Conservation (phyloP, 2,113 vertebrate species). For the Entelurus aequoreus region DNA sequence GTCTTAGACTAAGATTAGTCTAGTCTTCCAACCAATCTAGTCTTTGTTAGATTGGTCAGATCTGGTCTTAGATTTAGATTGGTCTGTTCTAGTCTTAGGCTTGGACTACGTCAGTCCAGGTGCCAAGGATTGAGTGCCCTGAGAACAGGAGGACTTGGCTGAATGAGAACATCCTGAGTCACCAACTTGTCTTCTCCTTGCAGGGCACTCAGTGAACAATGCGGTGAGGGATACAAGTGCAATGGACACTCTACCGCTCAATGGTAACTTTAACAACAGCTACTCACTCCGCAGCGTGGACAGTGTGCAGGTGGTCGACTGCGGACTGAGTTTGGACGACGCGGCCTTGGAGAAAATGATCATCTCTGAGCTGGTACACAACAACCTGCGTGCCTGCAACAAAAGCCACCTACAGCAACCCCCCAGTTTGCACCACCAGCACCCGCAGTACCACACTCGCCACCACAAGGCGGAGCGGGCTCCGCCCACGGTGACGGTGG, state of each 20-base stretch:
- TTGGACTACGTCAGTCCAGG: no score
- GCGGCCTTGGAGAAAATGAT: constrained; percentile 99
- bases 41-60: no score
- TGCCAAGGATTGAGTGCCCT: no score
- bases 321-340: constrained; percentile 96
- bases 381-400: constrained; percentile 91
- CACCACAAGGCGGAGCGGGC: constrained; percentile 84
- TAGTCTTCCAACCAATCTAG: no score
- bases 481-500: constrained; percentile 80
- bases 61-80: no score
- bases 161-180: constrained; percentile 1
- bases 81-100: no score
- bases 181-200: constrained; percentile 61
- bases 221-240: constrained; percentile 97
- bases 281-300: constrained; percentile 96
- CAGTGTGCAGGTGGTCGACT: constrained; percentile 92
- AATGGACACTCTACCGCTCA: constrained; percentile 99
- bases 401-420: constrained; percentile 81
- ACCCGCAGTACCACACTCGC: constrained; percentile 55
- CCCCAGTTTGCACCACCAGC: constrained; percentile 57
- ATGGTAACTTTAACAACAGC: constrained; percentile 99
- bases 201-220: constrained; percentile 99
- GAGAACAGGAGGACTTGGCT: no score
- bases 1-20: no score
- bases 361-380: constrained; percentile 98